A percentile compares a stretch with the other conserved stretches of the same genome.
Conservation (phyloP, 2,888 invertebrate species). For the Dilophus febrilis region DNA sequence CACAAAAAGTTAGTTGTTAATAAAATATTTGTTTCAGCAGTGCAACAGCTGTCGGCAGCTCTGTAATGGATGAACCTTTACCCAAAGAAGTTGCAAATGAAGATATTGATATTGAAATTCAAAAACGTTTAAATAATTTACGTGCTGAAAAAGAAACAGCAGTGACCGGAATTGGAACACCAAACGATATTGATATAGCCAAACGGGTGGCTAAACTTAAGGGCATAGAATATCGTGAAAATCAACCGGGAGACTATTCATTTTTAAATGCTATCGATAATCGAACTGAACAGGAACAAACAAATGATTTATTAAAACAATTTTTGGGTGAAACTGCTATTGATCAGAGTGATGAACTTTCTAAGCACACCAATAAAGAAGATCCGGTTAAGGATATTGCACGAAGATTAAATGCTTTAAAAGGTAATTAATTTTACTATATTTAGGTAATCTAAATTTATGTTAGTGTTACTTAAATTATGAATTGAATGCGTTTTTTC, state of each 20-base stretch:
- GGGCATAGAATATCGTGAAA: slow-evolving; percentile 31
- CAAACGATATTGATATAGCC: slow-evolving; percentile 46
- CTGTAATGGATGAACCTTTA: slow-evolving; percentile 12
- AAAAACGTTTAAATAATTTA: slow-evolving; percentile 47
- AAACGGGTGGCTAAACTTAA: slow-evolving; percentile 48
- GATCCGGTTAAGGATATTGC: slow-evolving; percentile 37
- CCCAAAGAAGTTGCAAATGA: slow-evolving; percentile 14
- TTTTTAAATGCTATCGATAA: slow-evolving; percentile 34
- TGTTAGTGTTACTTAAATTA: too few species aligned
- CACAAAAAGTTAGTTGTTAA: too few species aligned
- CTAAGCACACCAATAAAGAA: too few species aligned
- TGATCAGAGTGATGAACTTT: slow-evolving; percentile 36
- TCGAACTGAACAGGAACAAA: slow-evolving; percentile 51
- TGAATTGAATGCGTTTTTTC: too few species aligned
- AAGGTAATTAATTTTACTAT: slow-evolving; percentile 19
- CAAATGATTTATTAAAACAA: slow-evolving; percentile 47
- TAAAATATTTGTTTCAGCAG: too few species aligned
- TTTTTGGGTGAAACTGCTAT: slow-evolving; percentile 35
- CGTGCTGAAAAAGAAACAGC: slow-evolving; percentile 33
- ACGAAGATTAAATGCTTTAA: slow-evolving; percentile 33
- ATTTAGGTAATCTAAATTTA: too few species aligned
- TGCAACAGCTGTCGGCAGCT: slow-evolving; percentile 8
- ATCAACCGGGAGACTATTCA: slow-evolving; percentile 23
- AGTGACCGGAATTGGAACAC: slow-evolving; percentile 18
- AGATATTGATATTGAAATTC: slow-evolving; percentile 36